A percentile compares a stretch with the other conserved stretches of the same genome.
These are phyloP conservation scores for Idaea aversata DNA, from an alignment of 2,888 invertebrate species.

Conservation along the genomic window DNA sequence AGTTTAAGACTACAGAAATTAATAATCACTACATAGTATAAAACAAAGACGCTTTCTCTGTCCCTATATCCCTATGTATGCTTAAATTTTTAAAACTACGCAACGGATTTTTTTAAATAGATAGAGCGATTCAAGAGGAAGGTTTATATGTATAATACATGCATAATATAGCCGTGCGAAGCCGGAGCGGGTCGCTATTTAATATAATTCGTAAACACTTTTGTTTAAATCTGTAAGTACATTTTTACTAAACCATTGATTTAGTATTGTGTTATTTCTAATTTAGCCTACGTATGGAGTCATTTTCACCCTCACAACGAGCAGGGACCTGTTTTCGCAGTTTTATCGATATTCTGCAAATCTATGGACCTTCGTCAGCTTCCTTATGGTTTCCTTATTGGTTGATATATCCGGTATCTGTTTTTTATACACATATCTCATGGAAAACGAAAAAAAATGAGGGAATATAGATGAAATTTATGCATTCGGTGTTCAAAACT, in stretches of 20 bases:
- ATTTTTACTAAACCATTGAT: slow-evolving; percentile 21
- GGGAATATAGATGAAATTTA: background rate
- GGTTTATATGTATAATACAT: too few relatives aligned
- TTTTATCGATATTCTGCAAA: background rate
- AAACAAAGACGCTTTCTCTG: too few relatives aligned
- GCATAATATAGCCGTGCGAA: too few relatives aligned
- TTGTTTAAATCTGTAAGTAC: too few relatives aligned
- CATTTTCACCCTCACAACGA: background rate
- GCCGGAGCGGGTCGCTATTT: too few relatives aligned
- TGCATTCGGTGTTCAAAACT: background rate
- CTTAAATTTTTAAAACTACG: too few relatives aligned
- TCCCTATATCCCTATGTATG: too few relatives aligned
- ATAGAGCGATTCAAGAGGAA: too few relatives aligned
- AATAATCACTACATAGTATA: too few relatives aligned
- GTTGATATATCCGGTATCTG: background rate
- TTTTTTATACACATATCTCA: slow-evolving; percentile 1
- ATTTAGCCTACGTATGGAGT: too few relatives aligned
- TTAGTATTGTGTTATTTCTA: slow-evolving; percentile 11
- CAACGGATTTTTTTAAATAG: too few relatives aligned
- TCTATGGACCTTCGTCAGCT: background rate
- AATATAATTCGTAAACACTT: slow-evolving; percentile 11
- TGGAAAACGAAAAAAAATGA: background rate
- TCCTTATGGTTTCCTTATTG: background rate
- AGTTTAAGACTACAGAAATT: background rate
- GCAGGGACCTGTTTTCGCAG: background rate